Evolutionary conservation across 2,113 vertebrate genomes (phyloP), one percentile per base, ranked within the genome.

Genomic region (Hepsetus odoe): DNA sequence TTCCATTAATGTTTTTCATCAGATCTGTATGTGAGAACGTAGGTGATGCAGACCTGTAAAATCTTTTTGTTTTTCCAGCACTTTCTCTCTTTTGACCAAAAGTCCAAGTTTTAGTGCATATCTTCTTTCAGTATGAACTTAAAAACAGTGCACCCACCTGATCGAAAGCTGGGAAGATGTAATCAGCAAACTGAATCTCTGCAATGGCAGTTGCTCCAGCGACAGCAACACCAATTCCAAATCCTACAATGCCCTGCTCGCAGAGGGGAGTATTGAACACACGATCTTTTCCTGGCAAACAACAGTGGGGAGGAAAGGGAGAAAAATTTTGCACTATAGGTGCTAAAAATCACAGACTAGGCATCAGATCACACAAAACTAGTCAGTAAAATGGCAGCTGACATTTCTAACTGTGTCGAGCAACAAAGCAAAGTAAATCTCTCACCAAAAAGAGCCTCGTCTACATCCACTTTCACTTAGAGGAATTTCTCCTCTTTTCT

Each of bases 111-210:
- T n/a, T n/a, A n/a, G n/a, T n/a, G n/a, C n/a, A n/a, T n/a, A n/a
- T n/a, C n/a, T n/a, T n/a, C n/a, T n/a, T n/a, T n/a, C n/a, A n/a
- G n/a, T n/a, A n/a, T n/a, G n/a, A n/a, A 49, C 69, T 53, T 32
- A 7, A 22, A 73, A 49, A 32, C 16, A 65, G 22, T 2, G 10
- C 5, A 9, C 82, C 70, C 53, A 99, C 98, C 96, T 99, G 98
- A 91, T 99, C 98, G 90, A 99, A 99, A 4, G 98, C 98, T 70
- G 98, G 98, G 80, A 88, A 99, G 88, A 99, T 99, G 84, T 99
- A 99, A 90, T 99, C 98, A 38, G 97, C 96, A 92, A 99, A 99
- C 79, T 99, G 98, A 87, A 99, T 99, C 92, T 99, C 98, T 11
- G 97, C 98, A 72, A 99, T 96, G 68, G 97, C 96, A 6, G 95